phyloP scores from a whole-genome alignment of 2,113 vertebrate species.

The Malurus elegans region DNA sequence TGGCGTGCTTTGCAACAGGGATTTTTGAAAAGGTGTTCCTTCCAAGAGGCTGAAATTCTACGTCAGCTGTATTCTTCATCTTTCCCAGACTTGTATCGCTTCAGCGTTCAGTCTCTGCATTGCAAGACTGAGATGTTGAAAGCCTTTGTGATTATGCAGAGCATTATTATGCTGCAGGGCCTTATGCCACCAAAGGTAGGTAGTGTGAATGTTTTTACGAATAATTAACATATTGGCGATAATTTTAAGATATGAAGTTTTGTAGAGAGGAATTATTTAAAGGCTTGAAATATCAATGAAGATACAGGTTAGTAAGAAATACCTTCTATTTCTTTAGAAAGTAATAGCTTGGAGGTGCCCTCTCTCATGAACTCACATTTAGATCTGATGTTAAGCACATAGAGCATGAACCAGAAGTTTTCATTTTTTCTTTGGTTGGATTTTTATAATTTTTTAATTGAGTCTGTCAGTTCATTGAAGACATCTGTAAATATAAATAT shows the following conservation, averaged over 20 bases:
- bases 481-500: background rate
- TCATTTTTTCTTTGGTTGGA: background rate
- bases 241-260: background rate
- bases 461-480: background rate
- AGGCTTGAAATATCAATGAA: background rate
- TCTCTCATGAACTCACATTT: background rate
- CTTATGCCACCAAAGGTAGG: conserved; percentile 87
- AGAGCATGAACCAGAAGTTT: background rate
- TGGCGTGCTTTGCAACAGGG: conserved; percentile 66
- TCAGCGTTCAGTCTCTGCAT: conserved; percentile 84
- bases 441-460: background rate
- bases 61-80: conserved; percentile 81
- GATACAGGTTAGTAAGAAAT: background rate
- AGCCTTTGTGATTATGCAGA: conserved; percentile 90
- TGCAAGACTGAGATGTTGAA: conserved; percentile 89
- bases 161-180: conserved; percentile 90
- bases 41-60: conserved; percentile 82
- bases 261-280: background rate
- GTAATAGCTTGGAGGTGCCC: background rate
- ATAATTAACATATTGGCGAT: background rate
- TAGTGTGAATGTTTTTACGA: background rate
- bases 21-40: conserved; percentile 83
- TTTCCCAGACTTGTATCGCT: conserved; percentile 83
- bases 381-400: background rate
- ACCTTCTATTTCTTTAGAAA: background rate